Evolutionary conservation across 2,888 invertebrate species (phyloP), one percentile per base, ranked within the genome.

Genomic region (Notodonta ziczac): DNA sequence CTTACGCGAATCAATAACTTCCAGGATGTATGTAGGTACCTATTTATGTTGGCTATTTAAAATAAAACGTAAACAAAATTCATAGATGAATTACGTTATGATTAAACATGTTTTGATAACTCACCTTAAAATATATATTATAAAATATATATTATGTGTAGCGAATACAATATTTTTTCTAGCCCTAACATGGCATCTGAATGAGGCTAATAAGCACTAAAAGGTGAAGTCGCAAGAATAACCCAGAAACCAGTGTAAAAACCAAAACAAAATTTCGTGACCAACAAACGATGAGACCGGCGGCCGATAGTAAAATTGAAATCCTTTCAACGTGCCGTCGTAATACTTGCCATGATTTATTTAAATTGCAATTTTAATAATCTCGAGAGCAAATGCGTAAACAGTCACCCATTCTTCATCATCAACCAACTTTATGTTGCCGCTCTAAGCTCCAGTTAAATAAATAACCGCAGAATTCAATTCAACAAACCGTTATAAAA

Each of bases 401-500:
- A 66, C 61, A 63, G 63, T 51, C 63, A 57, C 39, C 65, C 65
- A 69, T 72, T 70, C 75, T 77, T 71, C 71, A 72, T 69, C 77
- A 76, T 73, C 70, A 73, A 50, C 58, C 63, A 66, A 71, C 63
- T 80, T 83, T 75, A 77, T 76, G 79, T 75, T 75, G 77, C 78
- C 78, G 76, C 77, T 81, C 82, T 85, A 82, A 84, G 83, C 77
- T 82, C 78, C 78, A 88, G 87, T 87, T 89, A 91, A 89, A 93
- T 92, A 93, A 92, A 92, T 90, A 92, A 93, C 93, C 93, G 88
- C 93, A 93, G 84, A 93, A 92, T 93, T 93, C 93, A 93, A 93
- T 93, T 91, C 87, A 83, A 87, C 89, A 86, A 83, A 88, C 93
- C 92, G 93, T 93, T 93, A 93, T 90, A 90, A 89, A 91, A 93